These are phyloP conservation scores for Poeciliopsis retropinna DNA, from an alignment of 2,113 vertebrate genomes.

Conservation along the genomic window DNA sequence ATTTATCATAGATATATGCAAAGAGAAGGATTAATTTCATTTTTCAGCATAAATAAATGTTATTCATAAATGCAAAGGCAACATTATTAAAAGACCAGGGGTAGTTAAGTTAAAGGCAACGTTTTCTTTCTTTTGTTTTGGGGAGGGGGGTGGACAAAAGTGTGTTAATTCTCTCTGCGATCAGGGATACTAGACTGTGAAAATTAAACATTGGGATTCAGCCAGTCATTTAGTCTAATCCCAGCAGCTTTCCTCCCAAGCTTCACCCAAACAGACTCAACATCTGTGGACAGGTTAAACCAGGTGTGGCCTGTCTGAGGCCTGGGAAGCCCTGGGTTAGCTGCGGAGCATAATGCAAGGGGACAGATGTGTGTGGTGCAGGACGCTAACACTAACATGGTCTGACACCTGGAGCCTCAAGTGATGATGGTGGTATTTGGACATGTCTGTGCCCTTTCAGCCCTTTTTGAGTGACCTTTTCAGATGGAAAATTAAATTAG, in stretches of 20 bases:
- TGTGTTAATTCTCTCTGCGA: constrained; percentile 29
- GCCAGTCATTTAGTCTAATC: constrained; percentile 37
- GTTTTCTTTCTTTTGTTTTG: background rate
- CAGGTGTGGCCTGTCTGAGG: constrained; percentile 56
- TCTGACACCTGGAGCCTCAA: constrained; percentile 61
- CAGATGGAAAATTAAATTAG: constrained; percentile 40
- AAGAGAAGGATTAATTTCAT: background rate
- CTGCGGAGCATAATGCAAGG: constrained; percentile 61
- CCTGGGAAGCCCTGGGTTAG: constrained; percentile 44
- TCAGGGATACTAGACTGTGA: constrained; percentile 22
- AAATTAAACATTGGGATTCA: constrained; percentile 51
- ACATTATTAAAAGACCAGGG: background rate
- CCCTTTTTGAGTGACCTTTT: constrained; percentile 49
- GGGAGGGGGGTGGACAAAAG: background rate
- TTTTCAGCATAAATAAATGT: background rate
- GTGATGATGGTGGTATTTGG: constrained; percentile 67
- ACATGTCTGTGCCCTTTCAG: constrained; percentile 60
- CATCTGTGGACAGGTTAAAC: constrained; percentile 68
- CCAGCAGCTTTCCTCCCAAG: constrained; percentile 3
- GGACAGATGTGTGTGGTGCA: constrained; percentile 63
- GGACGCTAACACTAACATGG: constrained; percentile 57
- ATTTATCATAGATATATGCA: no score
- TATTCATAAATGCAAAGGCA: background rate
- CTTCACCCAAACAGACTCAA: constrained; percentile 25
- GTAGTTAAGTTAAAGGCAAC: background rate